A percentile compares a stretch with the other conserved stretches of the same genome.
Conservation (phyloP, 2,888 invertebrate genomes). For the Eupithecia subumbrata region DNA sequence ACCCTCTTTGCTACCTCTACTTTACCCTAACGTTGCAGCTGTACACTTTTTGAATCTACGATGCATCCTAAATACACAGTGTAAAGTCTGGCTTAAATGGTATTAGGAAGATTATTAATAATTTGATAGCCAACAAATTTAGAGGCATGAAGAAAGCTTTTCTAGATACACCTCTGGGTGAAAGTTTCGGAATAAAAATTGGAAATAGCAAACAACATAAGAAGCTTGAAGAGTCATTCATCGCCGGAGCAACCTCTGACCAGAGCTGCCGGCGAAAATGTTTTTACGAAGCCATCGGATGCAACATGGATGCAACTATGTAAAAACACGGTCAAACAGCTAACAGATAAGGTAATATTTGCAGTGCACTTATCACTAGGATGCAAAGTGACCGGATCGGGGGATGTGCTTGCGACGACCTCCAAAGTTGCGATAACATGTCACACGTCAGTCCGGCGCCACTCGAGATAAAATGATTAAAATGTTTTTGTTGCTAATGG, state of each 20-base stretch:
- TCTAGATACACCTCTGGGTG: neutral
- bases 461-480: conserved; percentile 50
- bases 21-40: conserved; percentile 18
- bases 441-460: conserved; percentile 63
- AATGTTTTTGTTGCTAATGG: conserved; percentile 2
- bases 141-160: neutral
- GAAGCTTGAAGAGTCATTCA: neutral
- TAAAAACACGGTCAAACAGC: conserved; percentile 6
- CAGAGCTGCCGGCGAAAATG: neutral
- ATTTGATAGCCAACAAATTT: neutral
- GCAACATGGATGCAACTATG: neutral
- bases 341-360: conserved; percentile 23
- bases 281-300: neutral
- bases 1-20: conserved; percentile 25
- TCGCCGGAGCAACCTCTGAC: neutral
- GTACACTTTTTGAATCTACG: neutral
- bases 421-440: conserved; percentile 60
- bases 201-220: neutral
- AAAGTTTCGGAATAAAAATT: neutral
- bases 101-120: neutral
- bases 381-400: conserved; percentile 41
- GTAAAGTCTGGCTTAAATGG: conserved; percentile 2
- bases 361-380: conserved; percentile 24
- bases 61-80: conserved; percentile 26
- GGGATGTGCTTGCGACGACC: conserved; percentile 55